Evolutionary conservation across 2,888 invertebrate species (phyloP), one percentile per base, ranked within the genome.

Genomic region (Caenorhabditis panamensis): DNA sequence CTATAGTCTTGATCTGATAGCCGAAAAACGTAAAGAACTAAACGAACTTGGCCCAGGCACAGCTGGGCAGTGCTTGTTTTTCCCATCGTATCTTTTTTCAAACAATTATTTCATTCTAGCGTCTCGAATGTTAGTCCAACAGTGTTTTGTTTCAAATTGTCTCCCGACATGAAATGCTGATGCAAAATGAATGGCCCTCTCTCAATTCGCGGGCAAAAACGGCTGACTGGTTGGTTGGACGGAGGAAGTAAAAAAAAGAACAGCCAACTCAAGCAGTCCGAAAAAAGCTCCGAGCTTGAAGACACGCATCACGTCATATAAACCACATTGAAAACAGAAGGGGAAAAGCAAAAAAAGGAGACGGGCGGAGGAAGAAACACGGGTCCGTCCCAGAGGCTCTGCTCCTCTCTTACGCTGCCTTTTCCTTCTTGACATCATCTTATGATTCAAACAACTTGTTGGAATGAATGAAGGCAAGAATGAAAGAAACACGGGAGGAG

Each of bases 91-190:
- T 62, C 53, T 47, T 20, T 31, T 72, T 63, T 58, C 63, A 56
- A 58, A 44, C 72, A 72, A 72, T 72, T 63, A 63, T 66, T 54
- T 51, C 11, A 9, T 9, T 9, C 4, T 47, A n/a, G 47, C 41
- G 75, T 53, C 61, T 75, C 61, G 51, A 44, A 77, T 69, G 77
- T 77, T 69, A 64, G 51, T 47, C 18, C 36, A 28, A 31, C 11
- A 31, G 64, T 66, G 66, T 75, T 75, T 66, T 56, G 68, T 77
- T 77, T 67, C 78, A 72, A 78, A 78, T 78, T 44, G 78, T 41
- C 68, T 20, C 63, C 49, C 56, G 68, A 63, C 76, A 77, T 77
- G 68, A 68, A 54, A 69, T 58, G 41, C 13, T 13, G 9, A 31
- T 31, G 31, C 9, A 9, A 9, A 31, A 6, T 31, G 31, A 9